Conservation (phyloP, 2,888 invertebrate species). For the Phanerotoma sp. region DNA sequence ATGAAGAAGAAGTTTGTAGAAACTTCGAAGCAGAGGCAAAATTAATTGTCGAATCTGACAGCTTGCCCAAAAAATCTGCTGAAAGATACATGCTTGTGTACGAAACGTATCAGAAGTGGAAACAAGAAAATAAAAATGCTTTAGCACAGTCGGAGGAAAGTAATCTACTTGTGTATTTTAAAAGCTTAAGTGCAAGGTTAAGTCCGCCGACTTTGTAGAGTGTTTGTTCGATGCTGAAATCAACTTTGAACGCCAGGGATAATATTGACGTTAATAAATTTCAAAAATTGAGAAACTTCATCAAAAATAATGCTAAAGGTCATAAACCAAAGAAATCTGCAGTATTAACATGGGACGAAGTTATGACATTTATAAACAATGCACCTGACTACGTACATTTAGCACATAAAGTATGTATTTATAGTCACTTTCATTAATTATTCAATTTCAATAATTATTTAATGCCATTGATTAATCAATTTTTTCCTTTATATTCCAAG, state of each 20-base stretch:
- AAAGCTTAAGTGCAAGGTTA: slow-evolving; percentile 7
- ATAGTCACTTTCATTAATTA: too few relatives aligned
- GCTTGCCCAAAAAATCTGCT: too few relatives aligned
- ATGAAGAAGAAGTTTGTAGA: too few relatives aligned
- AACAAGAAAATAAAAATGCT: too few relatives aligned
- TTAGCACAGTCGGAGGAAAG: too few relatives aligned
- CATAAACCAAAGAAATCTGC: slow-evolving; percentile 18
- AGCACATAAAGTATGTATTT: slow-evolving; percentile 18
- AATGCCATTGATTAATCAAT: background rate
- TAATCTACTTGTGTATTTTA: background rate
- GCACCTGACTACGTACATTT: slow-evolving; percentile 14
- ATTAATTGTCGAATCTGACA: too few relatives aligned
- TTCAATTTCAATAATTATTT: too few relatives aligned
- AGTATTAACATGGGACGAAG: slow-evolving; percentile 17
- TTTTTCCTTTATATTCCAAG: background rate
- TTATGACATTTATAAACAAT: slow-evolving; percentile 15
- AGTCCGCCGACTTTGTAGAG: slow-evolving; percentile 2
- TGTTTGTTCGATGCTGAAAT: background rate
- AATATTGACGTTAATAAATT: background rate
- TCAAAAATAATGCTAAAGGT: slow-evolving; percentile 8
- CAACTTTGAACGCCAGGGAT: background rate
- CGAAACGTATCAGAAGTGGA: too few relatives aligned
- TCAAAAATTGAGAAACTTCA: background rate
- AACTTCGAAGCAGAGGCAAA: too few relatives aligned
- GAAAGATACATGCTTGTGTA: too few relatives aligned